Evolutionary conservation across 1,140 invertebrate genomes (phyloP).

Genomic region (Drosophila kanapiae): DNA sequence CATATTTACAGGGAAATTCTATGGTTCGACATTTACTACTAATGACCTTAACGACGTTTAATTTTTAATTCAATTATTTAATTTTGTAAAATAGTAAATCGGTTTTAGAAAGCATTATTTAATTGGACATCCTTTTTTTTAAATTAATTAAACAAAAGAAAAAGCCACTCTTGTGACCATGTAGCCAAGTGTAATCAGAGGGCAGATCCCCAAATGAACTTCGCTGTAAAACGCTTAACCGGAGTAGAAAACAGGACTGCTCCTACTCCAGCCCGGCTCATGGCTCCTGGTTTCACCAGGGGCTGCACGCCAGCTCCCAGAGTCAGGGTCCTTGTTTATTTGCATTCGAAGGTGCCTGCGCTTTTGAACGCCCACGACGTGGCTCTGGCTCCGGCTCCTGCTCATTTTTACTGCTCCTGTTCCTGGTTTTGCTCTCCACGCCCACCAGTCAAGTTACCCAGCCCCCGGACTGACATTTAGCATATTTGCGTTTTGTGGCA

Average conservation of each 20-base stretch:
- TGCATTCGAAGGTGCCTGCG: conserved; percentile 66
- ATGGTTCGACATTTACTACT: too few species aligned
- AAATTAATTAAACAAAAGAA: too few species aligned
- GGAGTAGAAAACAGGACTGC: conserved; percentile 10
- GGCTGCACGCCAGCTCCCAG: conserved; percentile 64
- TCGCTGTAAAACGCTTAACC: conserved; percentile 63
- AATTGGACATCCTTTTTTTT: too few species aligned
- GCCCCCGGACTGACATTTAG: conserved; percentile 70
- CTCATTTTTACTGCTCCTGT: conserved; percentile 1
- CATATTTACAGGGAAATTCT: neutral
- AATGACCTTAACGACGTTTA: too few species aligned
- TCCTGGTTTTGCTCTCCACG: conserved; percentile 7
- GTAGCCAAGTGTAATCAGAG: conserved; percentile 51
- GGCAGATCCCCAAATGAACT: conserved; percentile 50
- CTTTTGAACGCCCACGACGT: conserved; percentile 45
- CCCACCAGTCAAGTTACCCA: conserved; percentile 38
- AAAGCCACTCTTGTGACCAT: neutral
- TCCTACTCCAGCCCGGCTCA: conserved; percentile 9
- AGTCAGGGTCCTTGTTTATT: conserved; percentile 64
- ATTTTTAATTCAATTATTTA: too few species aligned
- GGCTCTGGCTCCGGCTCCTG: neutral
- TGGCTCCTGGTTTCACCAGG: conserved; percentile 43
- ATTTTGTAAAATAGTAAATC: too few species aligned
- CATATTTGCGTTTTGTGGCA: conserved; percentile 83
- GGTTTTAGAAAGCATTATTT: too few species aligned